phyloP scores from a whole-genome alignment of 1,140 invertebrate genomes.

The Littorina saxatilis region DNA sequence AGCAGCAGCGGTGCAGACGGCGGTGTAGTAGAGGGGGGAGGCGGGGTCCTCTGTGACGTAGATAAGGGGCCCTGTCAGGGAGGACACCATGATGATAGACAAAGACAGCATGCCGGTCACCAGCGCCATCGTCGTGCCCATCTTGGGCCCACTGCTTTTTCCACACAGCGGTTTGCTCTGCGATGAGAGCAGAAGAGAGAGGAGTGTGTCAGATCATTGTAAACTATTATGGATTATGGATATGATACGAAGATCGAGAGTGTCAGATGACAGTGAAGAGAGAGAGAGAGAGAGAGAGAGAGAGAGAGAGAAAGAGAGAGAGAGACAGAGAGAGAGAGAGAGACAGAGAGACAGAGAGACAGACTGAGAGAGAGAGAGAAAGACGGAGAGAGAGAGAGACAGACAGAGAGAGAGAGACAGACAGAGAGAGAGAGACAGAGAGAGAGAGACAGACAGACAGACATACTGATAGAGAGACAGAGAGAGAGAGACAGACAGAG shows the following conservation, averaged over 20 bases:
- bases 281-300: too few relatives aligned
- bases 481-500: too few relatives aligned
- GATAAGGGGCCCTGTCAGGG: constrained; percentile 28
- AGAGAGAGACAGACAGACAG: background rate
- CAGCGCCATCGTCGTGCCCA: constrained; percentile 23
- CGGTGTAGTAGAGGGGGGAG: constrained; percentile 2
- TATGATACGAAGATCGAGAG: too few relatives aligned
- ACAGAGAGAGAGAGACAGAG: background rate
- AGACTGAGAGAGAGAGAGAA: too few relatives aligned
- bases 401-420: background rate
- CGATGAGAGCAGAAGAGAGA: too few relatives aligned
- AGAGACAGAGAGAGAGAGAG: too few relatives aligned
- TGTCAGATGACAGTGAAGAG: too few relatives aligned
- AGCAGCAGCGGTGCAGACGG: background rate
- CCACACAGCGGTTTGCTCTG: too few relatives aligned
- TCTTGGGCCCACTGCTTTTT: background rate
- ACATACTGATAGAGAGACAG: constrained; percentile 8
- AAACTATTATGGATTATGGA: too few relatives aligned
- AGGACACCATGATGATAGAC: constrained; percentile 20
- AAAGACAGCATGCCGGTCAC: constrained; percentile 11
- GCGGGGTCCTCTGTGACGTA: constrained; percentile 21
- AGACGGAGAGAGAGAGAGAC: background rate
- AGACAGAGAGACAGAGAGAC: too few relatives aligned
- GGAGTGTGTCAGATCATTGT: too few relatives aligned
- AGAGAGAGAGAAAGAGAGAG: too few relatives aligned